Base-by-base conservation (phyloP, 2,797 vertebrate species). In the Enteromius treurensis region DNA sequence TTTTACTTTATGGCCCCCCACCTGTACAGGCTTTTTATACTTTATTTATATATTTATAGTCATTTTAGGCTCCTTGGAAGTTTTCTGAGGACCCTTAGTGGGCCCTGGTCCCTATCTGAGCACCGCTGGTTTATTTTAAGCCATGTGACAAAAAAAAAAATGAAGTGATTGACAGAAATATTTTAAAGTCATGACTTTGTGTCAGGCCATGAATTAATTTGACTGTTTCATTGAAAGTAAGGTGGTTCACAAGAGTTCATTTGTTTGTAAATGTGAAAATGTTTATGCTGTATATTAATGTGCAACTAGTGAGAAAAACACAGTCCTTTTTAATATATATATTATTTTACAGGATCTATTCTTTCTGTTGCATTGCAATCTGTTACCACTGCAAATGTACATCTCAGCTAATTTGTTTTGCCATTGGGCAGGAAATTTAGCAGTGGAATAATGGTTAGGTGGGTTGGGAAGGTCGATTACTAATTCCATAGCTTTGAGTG, bases 401-500 rank as follows among this genome's bases (percentile, higher is more conserved):
- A 17, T 58, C 47, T 74, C 64, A 79, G 65, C 34, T 40, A 15
- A 58, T 37, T 42, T 26, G 47, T 40, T 80, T 80, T 55, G 64
- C 78, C 47, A 0, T 55, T 67, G 3, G 65, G 49, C 34, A 58
- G 23, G 34, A 60, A 60, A 32, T 47, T 71, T 68, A 34, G 37
- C 40, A 23, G 79, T 71, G 37, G 34, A 62, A n/a, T 62, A 71
- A 80, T 45, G 45, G 65, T 15, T 80, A 58, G 70, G 65, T 80
- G 34, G 40, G 26, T 78, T 64, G 58, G 17, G 5, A 23, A 9
- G n/a, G 67, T 58, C 17, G 51, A 58, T 80, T 58, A 45, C 79
- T 70, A 71, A 80, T 71, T 58, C 45, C 37, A 55, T 80, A 37
- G 34, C 47, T 70, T 80, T 71, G n/a, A 68, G 21, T 40, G 23